A percentile compares a stretch with the other conserved stretches of the same genome.
Evolutionary conservation across 2,797 vertebrate species (phyloP).

Genomic region (Micropoecilia bifurca): DNA sequence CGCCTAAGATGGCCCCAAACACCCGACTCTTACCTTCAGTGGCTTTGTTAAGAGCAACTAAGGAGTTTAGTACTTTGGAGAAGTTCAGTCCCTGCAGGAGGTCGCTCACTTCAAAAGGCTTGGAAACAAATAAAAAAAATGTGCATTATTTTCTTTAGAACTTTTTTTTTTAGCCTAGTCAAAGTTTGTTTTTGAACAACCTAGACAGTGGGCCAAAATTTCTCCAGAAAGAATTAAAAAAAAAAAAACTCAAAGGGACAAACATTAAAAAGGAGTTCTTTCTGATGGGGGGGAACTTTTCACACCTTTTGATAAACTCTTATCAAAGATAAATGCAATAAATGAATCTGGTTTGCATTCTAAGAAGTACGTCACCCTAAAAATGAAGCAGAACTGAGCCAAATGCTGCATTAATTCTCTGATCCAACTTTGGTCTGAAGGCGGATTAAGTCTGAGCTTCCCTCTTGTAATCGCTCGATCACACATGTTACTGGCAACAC

Average conservation of each 20-base stretch:
- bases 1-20: not conserved
- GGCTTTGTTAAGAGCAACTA: conserved; percentile 95
- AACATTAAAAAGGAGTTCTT: too few species aligned
- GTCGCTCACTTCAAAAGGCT: conserved; percentile 96
- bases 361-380: not conserved
- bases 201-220: not conserved
- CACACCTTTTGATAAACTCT: not conserved
- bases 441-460: conserved; percentile 76
- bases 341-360: too few species aligned
- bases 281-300: not conserved
- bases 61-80: conserved; percentile 91
- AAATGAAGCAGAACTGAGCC: conserved; percentile 24
- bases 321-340: not conserved
- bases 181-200: not conserved
- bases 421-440: conserved; percentile 60
- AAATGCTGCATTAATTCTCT: conserved; percentile 29
- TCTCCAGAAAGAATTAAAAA: too few species aligned
- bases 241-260: too few species aligned
- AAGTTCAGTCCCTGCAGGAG: conserved; percentile 96
- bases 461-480: conserved; percentile 67
- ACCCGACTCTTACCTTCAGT: conserved; percentile 86
- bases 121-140: conserved; percentile 56
- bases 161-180: not conserved
- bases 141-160: not conserved
- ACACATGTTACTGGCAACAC: conserved; percentile 30